Base-by-base conservation (phyloP, 2,888 invertebrate genomes). In the Kryphioiulus occultus region DNA sequence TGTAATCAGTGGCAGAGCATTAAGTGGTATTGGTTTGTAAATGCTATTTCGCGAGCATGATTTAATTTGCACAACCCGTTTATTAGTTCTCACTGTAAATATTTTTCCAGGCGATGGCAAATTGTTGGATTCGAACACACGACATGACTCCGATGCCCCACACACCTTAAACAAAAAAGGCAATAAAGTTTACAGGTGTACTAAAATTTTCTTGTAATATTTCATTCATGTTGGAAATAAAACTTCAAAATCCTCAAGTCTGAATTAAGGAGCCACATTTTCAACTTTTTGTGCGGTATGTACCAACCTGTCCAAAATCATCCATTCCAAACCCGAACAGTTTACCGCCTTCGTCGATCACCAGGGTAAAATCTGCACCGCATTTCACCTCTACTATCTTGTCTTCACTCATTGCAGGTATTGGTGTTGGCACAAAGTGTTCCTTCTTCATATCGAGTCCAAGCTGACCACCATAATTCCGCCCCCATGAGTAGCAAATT, bases 401-500 rank as follows among this genome's bases (percentile, higher is more conserved):
- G 90, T 90, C 88, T 84, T 90, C 90, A 82, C 89, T 89, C 32
- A 90, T 85, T 19, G 88, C 87, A n/a, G 87, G 82, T 22, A 89
- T 86, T 22, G 89, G 88, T 19, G 78, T 88, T 44, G 89, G 89
- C 26, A 84, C 89, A 89, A 89, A 90, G 78, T 90, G 90, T 90
- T 91, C 91, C 85, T 90, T 90, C 89, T 94, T 93, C 89, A 94
- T 94, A 2, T 95, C 95, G 88, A 94, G 95, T 30, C 97, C 97
- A 87, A 98, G 92, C 91, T 98, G 98, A 53, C 97, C 97, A 91
- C 98, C 97, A 89, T 96, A 94, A 92, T 97, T 97, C 89, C 96
- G 94, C 1, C 98, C 98, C 96, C 97, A 98, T 0, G 95, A 94
- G 90, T 95, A 96, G 0, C 97, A 92, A 10, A 94, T 93, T 7